A percentile compares a stretch with the other conserved stretches of the same genome.
Evolutionary conservation across 2,797 vertebrate genomes (phyloP).

Genomic region (Crenichthys baileyi): DNA sequence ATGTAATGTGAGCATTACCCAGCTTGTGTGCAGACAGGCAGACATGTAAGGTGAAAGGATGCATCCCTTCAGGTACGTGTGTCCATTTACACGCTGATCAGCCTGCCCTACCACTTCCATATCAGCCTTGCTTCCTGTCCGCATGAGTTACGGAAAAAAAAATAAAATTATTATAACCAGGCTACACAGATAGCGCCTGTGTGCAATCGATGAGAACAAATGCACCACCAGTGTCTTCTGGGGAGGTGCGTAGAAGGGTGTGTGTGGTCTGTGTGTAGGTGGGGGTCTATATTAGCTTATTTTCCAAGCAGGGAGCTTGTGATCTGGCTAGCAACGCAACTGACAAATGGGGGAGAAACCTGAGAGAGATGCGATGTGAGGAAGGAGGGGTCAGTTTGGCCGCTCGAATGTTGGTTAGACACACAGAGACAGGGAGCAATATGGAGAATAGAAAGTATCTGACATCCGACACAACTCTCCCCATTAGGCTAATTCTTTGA

Average conservation of each 20-base stretch:
- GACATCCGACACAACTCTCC: constrained; percentile 75
- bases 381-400: constrained; percentile 18
- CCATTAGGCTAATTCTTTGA: constrained; percentile 78
- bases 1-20: constrained; percentile 12
- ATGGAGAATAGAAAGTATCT: constrained; percentile 74
- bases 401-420: not conserved
- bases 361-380: constrained; percentile 68
- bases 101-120: constrained; percentile 12
- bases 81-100: constrained; percentile 26
- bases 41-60: not conserved
- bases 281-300: constrained; percentile 62
- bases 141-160: constrained; percentile 39
- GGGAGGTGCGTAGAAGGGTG: constrained; percentile 36
- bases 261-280: not conserved
- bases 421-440: constrained; percentile 53
- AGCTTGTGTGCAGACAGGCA: constrained; percentile 12
- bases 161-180: constrained; percentile 55
- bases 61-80: constrained; percentile 12
- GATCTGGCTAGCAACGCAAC: constrained; percentile 69
- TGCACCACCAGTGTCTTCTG: constrained; percentile 74
- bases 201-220: constrained; percentile 79
- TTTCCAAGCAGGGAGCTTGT: constrained; percentile 70
- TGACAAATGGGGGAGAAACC: constrained; percentile 63
- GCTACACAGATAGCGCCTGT: constrained; percentile 66
- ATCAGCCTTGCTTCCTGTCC: constrained; percentile 48